Evolutionary conservation across 2,888 invertebrate species (phyloP), one percentile per base, ranked within the genome.

Genomic region (Mythimna impura): DNA sequence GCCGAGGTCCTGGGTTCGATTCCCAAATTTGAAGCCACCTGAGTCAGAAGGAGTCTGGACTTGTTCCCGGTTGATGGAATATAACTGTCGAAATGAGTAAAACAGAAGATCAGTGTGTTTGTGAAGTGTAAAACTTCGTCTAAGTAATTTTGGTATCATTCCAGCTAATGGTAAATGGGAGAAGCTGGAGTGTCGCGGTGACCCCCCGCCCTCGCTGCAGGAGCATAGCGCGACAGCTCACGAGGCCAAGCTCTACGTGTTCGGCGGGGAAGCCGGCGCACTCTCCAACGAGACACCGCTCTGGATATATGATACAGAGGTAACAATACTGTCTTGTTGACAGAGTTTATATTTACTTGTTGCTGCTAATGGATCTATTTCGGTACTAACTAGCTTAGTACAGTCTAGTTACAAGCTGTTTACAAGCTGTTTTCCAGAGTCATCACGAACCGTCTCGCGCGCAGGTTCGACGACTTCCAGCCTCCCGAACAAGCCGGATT

Each of bases 201-300:
- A 98, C 81, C 96, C 97, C 52, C 98, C 98, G 61, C 98, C 98
- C 1, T 97, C 98, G 82, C 97, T 99, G 76, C 98, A 99, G 94
- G 98, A 98, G 91, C 98, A 99, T 96, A 97, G 91, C 71, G 97
- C 98, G 68, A 97, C 98, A n/a, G 97, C 97, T 50, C 97, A 98
- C 94, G 97, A 97, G 89, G 97, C 97, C 87, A 96, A 97, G 83
- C 97, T 99, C 78, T 98, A 98, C 93, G 97, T 99, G 83, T 99
- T 99, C 94, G 99, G 99, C 0, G 99, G 99, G 0, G 98, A 98
- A 92, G 97, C 98, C 20, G 98, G 98, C 71, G 97, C 98, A 92
- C 97, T 97, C 43, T 97, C 97, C 85, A 97, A 97, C 55, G 98
- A 98, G 91, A 98, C 98, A 0, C 98, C 98, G 43, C 97, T 99